Base-by-base conservation (phyloP, 2,888 invertebrate species). In the Cryptus armator region DNA sequence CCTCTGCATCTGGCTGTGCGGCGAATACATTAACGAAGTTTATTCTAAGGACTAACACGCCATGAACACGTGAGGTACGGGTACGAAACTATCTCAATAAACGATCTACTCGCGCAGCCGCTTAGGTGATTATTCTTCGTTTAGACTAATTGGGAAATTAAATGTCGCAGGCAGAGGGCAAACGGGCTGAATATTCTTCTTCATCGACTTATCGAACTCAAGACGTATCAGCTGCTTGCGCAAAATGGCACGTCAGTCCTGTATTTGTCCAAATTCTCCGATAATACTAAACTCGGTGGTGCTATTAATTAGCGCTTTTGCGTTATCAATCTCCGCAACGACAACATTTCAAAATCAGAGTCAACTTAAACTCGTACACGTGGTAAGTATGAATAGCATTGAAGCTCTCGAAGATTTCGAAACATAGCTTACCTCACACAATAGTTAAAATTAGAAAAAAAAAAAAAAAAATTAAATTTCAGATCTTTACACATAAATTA, bases 401-500 rank as follows among this genome's bases (percentile, higher is more conserved):
- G 12, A 19, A 14, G n/a, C 3, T 56, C 37, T 7, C 24, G 62
- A 4, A 19, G 59, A 37, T 43, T 19, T 16, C 62, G 32, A 19
- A 56, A 24, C 19, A 19, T 6, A 2, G 74, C 24, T 14, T 5
- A 12, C 4, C 44, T 1, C 5, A 12, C 14, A n/a, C 1, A 43
- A 77, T 51, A 1, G 14, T 46, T 19, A 9, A 32, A 29, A 24
- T 14, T 24, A 44, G 64, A 53, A 24, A 43, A 51, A 12, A 24
- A 43, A 51, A 12, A 24, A 24, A 24, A 24, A 19, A 19, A 19
- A 19, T 19, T 7, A 51, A 51, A 43, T 64, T 66, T 46, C 86
- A 91, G 91, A 59, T 91, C 5, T 91, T 90, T 37, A 83, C 89
- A 4, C 91, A 91, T 77, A 89, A 90, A 67, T 76, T 89, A 14